A percentile compares a stretch with the other conserved stretches of the same genome.
Evolutionary conservation across 2,888 invertebrate species (phyloP).

Genomic region (Nasonovia ribisnigri): DNA sequence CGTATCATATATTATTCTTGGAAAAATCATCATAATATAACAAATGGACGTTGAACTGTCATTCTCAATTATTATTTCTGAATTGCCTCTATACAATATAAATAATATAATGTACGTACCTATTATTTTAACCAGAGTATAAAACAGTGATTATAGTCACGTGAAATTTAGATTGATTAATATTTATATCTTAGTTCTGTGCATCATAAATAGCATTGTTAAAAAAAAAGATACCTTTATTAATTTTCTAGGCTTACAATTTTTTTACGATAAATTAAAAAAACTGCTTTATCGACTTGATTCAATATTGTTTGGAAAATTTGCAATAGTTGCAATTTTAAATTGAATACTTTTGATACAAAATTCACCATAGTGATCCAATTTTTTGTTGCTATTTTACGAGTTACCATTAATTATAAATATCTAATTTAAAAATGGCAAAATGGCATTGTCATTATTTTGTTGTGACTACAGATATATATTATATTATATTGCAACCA

Average conservation of each 20-base stretch:
- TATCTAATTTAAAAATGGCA: not conserved
- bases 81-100: not conserved
- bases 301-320: not conserved
- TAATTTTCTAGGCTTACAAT: not conserved
- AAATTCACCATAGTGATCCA: not conserved
- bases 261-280: not conserved
- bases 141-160: not conserved
- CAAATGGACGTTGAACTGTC: not conserved
- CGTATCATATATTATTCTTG: not conserved
- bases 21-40: not conserved
- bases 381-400: not conserved
- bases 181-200: not conserved
- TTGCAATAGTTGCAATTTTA: not conserved
- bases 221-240: not conserved
- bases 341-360: not conserved
- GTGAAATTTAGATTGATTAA: not conserved
- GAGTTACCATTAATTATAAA: not conserved
- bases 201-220: not conserved
- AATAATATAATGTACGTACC: not conserved
- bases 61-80: not conserved
- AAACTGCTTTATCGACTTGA: not conserved
- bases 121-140: not conserved
- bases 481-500: not conserved
- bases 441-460: not conserved
- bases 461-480: not conserved